These are phyloP conservation scores for Peromyscus attwateri DNA, from an alignment of 2,797 vertebrate genomes.

Conservation along the genomic window DNA sequence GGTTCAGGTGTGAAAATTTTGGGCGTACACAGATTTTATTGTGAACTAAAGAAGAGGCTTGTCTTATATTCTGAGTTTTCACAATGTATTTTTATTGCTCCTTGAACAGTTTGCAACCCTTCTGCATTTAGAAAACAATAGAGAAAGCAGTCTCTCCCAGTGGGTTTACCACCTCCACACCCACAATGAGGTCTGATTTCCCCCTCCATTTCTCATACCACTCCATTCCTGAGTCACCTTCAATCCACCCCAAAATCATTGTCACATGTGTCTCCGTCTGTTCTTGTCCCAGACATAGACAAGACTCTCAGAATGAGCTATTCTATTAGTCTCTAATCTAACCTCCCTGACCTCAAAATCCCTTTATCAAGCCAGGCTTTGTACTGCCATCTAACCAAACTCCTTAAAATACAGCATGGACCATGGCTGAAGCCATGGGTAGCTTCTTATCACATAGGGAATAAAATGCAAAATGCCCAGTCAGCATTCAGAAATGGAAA, in stretches of 20 bases:
- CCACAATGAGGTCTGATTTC: not conserved
- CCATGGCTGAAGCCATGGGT: not conserved
- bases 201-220: not conserved
- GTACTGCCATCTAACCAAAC: not conserved
- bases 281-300: not conserved
- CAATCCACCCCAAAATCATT: slow-evolving; percentile 40
- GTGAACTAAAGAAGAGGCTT: slow-evolving; percentile 46
- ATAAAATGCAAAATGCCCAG: slow-evolving; percentile 11
- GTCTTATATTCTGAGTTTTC: slow-evolving; percentile 38
- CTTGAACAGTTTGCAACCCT: slow-evolving; percentile 31
- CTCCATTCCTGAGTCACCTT: slow-evolving; percentile 41
- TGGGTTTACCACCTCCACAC: not conserved
- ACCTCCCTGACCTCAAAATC: not conserved
- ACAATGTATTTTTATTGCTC: not conserved
- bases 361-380: not conserved
- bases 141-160: slow-evolving; percentile 4
- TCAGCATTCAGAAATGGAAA: slow-evolving; percentile 43
- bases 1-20: slow-evolving; percentile 51
- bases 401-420: not conserved
- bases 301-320: not conserved
- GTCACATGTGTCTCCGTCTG: not conserved
- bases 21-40: not conserved
- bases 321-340: slow-evolving; percentile 12
- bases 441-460: not conserved
- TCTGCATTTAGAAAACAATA: slow-evolving; percentile 54